A percentile compares a stretch with the other conserved stretches of the same genome.
Conservation (phyloP, 2,797 vertebrate genomes). For the Sphenodon punctatus region DNA sequence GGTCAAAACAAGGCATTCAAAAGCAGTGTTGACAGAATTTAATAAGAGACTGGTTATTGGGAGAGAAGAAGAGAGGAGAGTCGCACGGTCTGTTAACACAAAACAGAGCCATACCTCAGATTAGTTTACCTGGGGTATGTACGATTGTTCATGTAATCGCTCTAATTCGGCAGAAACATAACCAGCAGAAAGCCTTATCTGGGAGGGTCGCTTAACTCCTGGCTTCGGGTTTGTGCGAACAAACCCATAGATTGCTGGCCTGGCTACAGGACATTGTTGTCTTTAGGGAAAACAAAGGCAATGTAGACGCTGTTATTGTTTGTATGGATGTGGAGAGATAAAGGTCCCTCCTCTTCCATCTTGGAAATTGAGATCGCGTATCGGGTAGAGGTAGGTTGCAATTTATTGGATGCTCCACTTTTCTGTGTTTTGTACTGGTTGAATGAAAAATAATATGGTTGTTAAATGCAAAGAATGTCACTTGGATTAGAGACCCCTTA, state of each 20-base stretch:
- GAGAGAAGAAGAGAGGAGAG: neutral
- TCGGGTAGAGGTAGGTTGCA: neutral
- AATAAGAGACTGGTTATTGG: neutral
- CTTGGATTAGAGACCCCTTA: no score
- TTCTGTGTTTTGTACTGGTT: neutral
- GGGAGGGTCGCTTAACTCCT: no score
- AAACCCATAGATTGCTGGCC: no score
- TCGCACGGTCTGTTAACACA: no score
- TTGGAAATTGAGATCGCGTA: neutral
- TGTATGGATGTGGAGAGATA: no score
- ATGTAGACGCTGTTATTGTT: no score
- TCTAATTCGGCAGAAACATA: no score
- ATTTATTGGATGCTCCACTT: neutral
- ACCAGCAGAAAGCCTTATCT: no score
- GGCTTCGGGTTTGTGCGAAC: no score
- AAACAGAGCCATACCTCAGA: neutral
- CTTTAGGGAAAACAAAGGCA: no score
- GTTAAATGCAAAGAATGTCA: neutral
- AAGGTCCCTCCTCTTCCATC: neutral
- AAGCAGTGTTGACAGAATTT: neutral
- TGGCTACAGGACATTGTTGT: no score
- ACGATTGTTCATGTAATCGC: no score
- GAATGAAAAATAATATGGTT: slow-evolving; percentile 32
- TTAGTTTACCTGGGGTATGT: neutral
- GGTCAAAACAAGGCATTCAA: slow-evolving; percentile 32